Percentiles rank a stretch among this genome's conserved stretches.
Conservation (phyloP, 2,797 vertebrate species). For the Anolis apletophallus region DNA sequence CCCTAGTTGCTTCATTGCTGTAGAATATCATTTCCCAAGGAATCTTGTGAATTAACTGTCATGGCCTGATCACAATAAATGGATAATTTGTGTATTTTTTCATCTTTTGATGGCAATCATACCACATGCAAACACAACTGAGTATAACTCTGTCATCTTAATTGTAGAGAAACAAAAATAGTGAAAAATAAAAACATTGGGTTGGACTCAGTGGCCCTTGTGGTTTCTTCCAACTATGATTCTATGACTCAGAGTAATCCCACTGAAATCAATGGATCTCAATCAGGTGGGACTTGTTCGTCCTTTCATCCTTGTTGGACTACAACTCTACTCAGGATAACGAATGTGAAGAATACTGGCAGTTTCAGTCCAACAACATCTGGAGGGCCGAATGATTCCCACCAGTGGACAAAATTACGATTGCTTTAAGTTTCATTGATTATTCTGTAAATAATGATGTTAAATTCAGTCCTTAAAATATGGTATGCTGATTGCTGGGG, state of each 20-base stretch:
- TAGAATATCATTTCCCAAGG: neutral
- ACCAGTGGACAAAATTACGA: neutral
- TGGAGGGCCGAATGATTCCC: no score
- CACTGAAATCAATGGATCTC: neutral
- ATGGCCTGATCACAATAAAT: neutral
- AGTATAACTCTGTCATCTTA: neutral
- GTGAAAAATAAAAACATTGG: neutral
- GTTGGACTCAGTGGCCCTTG: neutral
- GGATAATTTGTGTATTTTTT: neutral
- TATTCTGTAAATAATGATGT: neutral
- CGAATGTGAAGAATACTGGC: no score
- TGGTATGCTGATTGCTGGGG: neutral
- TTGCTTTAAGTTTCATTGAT: neutral
- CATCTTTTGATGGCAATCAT: neutral
- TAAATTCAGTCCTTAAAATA: neutral
- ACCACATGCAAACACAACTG: slow-evolving; percentile 20
- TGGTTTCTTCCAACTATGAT: no score
- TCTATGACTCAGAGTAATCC: neutral
- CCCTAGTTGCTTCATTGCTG: no score
- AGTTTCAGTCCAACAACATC: no score
- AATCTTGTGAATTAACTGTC: neutral
- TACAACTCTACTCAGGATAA: no score
- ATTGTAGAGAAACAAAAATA: neutral
- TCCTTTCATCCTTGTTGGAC: no score
- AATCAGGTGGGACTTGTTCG: no score